A percentile compares a stretch with the other conserved stretches of the same genome.
These are phyloP conservation scores for Pteronura brasiliensis DNA, from an alignment of 2,113 vertebrate genomes.

Conservation along the genomic window DNA sequence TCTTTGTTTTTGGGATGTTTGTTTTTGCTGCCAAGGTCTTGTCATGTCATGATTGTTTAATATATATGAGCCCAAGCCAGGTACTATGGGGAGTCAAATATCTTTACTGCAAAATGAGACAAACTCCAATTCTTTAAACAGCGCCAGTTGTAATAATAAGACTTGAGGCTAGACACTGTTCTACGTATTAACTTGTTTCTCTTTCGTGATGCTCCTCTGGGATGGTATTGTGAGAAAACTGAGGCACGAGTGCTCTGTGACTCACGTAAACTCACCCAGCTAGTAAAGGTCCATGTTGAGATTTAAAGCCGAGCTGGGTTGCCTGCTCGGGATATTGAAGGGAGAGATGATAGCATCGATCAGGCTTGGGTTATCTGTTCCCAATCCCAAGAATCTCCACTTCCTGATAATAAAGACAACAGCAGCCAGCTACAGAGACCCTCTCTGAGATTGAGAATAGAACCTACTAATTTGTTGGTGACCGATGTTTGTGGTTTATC, in stretches of 20 bases:
- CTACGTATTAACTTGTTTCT: neutral
- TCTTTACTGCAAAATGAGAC: conserved; percentile 28
- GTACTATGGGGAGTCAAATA: neutral
- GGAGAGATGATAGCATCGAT: neutral
- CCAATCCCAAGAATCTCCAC: neutral
- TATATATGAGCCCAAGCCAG: neutral
- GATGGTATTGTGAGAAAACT: neutral
- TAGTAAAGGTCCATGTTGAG: neutral
- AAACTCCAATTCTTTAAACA: conserved; percentile 18
- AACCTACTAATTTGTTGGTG: neutral
- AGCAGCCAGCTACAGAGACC: neutral
- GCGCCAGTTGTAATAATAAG: conserved; percentile 19
- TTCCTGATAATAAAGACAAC: neutral
- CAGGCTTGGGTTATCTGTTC: neutral
- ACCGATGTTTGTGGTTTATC: neutral
- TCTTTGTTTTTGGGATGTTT: conserved; percentile 26
- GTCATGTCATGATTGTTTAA: neutral
- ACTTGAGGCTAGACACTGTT: neutral
- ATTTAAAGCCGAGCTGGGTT: neutral
- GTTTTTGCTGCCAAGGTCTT: conserved; percentile 34
- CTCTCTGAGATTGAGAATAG: neutral
- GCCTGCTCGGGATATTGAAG: neutral
- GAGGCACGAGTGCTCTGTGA: neutral
- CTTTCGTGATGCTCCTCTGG: neutral
- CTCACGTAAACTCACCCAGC: neutral